Conservation (phyloP, 2,113 vertebrate genomes). For the Mustelus asterias region DNA sequence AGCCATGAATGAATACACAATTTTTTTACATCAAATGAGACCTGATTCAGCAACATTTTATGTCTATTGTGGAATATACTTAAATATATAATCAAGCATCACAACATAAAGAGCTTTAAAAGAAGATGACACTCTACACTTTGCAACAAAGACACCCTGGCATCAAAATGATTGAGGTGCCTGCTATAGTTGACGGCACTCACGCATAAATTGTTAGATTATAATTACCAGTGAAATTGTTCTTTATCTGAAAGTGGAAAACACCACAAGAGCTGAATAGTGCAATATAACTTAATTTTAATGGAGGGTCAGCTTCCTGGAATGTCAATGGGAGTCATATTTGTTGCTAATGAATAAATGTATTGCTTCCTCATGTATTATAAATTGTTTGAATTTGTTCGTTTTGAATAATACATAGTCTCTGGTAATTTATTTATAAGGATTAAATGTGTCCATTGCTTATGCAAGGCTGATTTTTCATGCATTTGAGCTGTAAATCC, state of each 20-base stretch:
- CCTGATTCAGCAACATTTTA: slow-evolving; percentile 12
- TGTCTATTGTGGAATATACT: neutral
- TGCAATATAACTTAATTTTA: slow-evolving; percentile 13
- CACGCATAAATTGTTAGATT: slow-evolving; percentile 22
- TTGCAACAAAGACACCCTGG: neutral
- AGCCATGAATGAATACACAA: neutral
- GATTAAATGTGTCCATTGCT: slow-evolving; percentile 33
- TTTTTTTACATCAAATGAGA: neutral
- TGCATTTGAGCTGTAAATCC: slow-evolving; percentile 21
- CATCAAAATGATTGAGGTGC: neutral
- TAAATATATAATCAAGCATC: neutral
- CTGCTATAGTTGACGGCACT: neutral
- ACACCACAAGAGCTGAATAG: neutral
- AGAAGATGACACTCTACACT: neutral
- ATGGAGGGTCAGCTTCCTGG: slow-evolving; percentile 14
- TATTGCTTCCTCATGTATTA: slow-evolving; percentile 34
- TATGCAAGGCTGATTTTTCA: slow-evolving; percentile 32
- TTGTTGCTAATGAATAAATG: slow-evolving; percentile 33
- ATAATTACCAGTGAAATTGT: slow-evolving; percentile 23
- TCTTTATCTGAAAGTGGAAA: slow-evolving; percentile 1
- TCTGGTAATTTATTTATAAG: slow-evolving; percentile 35
- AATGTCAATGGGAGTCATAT: slow-evolving; percentile 30
- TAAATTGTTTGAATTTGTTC: slow-evolving; percentile 32
- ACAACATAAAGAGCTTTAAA: neutral
- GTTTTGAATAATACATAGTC: slow-evolving; percentile 30